Evolutionary conservation across 2,888 invertebrate genomes (phyloP), one percentile per base, ranked within the genome.

Genomic region (Agrochola litura): DNA sequence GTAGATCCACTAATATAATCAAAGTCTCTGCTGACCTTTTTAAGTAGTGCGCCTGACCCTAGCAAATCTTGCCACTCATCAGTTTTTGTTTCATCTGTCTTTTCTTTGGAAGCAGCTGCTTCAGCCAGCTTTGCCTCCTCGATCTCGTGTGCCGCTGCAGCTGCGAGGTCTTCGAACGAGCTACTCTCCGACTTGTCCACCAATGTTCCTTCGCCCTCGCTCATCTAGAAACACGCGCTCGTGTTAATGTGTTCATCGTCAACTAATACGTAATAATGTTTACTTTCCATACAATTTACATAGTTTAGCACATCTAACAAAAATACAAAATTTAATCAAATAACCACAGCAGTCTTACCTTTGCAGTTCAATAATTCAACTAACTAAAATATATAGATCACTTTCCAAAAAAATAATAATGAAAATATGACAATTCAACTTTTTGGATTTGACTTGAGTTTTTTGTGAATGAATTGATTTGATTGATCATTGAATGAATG

Each of bases 51-150:
- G 46, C 98, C 98, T 94, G 98, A 98, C 22, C 98, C 98, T 76
- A 99, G 96, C 73, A 99, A 97, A 94, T 98, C 98, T 86, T 98
- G 97, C 97, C 98, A 98, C 86, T 98, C 98, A 41, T 97, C 94
- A 75, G 90, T 86, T 89, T 93, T 92, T 58, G 90, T 88, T 69
- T 94, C 94, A 56, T 89, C 85, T 56, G 92, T 85, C 80, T 92
- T 94, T 49, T 94, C 93, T 76, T 92, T 94, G 5, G 92, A 86
- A 22, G 94, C 94, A 14, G 93, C 95, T 64, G 94, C 96, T 78
- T 95, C 96, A 0, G 96, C 95, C 9, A 95, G 90, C 81, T 96
- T 95, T 2, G 96, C 96, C 84, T 96, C 96, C 76, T 97, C 97
- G 49, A 97, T 96, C 86, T 97, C 97, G 77, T 97, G 96, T 49